These are phyloP conservation scores for Cyanoderma ruficeps DNA, from an alignment of 2,113 vertebrate genomes.

Conservation along the genomic window DNA sequence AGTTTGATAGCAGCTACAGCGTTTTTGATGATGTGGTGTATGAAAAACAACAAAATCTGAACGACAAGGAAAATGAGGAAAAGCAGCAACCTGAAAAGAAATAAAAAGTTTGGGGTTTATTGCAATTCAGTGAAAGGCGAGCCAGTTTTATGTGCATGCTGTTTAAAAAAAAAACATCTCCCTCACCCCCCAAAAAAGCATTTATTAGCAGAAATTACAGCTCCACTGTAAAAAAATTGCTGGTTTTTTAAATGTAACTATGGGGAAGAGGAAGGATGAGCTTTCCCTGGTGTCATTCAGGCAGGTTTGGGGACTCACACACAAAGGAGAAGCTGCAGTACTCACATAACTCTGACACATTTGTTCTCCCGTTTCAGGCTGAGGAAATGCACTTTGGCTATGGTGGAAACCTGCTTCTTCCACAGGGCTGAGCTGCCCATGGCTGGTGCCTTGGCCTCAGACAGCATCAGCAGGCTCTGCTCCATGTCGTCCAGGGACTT, in stretches of 20 bases:
- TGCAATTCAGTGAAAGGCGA: not conserved
- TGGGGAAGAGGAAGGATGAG: not conserved
- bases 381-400: conserved; percentile 90
- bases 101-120: not conserved
- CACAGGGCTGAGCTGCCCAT: conserved; percentile 81
- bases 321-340: not conserved
- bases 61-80: conserved; percentile 87
- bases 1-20: conserved; percentile 83
- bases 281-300: not conserved
- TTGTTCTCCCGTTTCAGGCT: conserved; percentile 88
- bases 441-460: conserved; percentile 72
- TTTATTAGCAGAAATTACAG: not conserved
- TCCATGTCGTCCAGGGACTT: conserved; percentile 84
- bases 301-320: not conserved
- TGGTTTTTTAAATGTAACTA: not conserved
- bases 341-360: conserved; percentile 80
- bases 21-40: conserved; percentile 88
- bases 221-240: not conserved
- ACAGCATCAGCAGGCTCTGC: conserved; percentile 87
- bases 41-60: conserved; percentile 85
- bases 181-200: not conserved
- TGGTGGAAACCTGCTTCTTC: conserved; percentile 87
- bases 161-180: not conserved
- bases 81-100: conserved; percentile 82
- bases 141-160: not conserved